phyloP scores from a whole-genome alignment of 2,797 vertebrate genomes.

The Pangasius krempfi region DNA sequence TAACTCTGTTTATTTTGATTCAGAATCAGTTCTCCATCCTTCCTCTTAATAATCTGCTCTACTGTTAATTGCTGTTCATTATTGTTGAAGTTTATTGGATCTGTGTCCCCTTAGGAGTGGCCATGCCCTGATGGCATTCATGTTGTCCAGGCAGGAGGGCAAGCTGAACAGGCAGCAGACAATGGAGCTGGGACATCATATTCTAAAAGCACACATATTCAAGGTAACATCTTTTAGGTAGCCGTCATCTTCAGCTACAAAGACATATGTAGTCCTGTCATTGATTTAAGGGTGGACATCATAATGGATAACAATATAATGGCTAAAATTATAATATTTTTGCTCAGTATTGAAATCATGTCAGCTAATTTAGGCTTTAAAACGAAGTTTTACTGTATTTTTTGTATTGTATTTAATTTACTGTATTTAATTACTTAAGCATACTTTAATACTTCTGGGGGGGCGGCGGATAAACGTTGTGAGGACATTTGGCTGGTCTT shows the following conservation, averaged over 20 bases:
- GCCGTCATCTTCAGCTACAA: not conserved
- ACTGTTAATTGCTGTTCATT: not conserved
- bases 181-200: conserved; percentile 97
- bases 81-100: not conserved
- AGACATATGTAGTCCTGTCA: not conserved
- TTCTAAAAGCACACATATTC: conserved; percentile 98
- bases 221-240: conserved; percentile 79
- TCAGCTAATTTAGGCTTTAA: not conserved
- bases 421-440: not conserved
- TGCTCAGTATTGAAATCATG: not conserved
- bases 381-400: not conserved
- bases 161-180: conserved; percentile 98
- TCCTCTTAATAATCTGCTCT: not conserved
- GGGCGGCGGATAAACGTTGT: too few species aligned
- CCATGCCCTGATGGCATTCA: conserved; percentile 95
- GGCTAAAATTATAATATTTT: not conserved
- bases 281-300: not conserved
- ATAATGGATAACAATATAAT: not conserved
- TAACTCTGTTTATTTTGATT: not conserved
- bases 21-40: not conserved
- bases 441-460: not conserved
- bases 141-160: conserved; percentile 95
- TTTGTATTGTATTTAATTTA: too few species aligned
- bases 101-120: conserved; percentile 79
- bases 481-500: not conserved